phyloP scores from a whole-genome alignment of 2,888 invertebrate genomes.

The Drosophila nigricruria region DNA sequence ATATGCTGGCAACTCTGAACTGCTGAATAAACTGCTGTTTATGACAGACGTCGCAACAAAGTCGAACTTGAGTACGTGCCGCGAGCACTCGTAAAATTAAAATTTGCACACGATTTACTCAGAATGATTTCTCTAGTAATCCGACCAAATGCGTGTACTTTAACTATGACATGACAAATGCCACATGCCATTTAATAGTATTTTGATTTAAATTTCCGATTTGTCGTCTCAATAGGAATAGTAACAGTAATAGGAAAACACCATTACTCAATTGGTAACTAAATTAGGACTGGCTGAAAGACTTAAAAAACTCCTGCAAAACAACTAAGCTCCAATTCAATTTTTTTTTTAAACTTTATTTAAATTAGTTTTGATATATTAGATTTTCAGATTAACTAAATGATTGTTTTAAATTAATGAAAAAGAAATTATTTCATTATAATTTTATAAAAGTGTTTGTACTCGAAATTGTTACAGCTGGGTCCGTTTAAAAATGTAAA shows the following conservation, averaged over 20 bases:
- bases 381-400: not conserved
- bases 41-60: conserved; percentile 66
- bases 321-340: no score
- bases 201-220: not conserved
- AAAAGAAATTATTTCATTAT: no score
- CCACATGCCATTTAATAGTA: not conserved
- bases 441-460: not conserved
- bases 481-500: no score
- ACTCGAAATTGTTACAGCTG: no score
- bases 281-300: no score
- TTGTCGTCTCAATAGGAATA: not conserved
- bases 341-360: not conserved
- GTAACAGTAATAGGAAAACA: not conserved
- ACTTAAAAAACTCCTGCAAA: no score
- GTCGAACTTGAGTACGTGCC: conserved; percentile 54
- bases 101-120: conserved; percentile 71
- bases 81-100: conserved; percentile 70
- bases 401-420: not conserved
- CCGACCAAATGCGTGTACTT: not conserved
- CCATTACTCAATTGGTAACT: no score
- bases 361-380: not conserved
- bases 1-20: conserved; percentile 53
- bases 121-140: conserved; percentile 8
- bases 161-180: conserved; percentile 13
- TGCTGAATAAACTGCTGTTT: conserved; percentile 60